Base-by-base conservation (phyloP, 2,888 invertebrate genomes). In the Alentia gelatinosa region DNA sequence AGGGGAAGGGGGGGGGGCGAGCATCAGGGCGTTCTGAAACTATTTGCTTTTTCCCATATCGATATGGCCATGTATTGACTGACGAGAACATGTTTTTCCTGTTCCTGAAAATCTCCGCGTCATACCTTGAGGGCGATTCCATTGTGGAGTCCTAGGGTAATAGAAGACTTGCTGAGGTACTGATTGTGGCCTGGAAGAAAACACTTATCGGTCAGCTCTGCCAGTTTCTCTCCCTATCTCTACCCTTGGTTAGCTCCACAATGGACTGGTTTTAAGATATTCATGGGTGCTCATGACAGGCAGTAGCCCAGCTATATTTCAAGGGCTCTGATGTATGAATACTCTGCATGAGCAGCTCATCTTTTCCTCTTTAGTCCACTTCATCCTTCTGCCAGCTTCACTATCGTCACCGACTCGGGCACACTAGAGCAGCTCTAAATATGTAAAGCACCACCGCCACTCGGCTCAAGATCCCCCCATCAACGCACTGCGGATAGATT, bases 21-120 rank as follows among this genome's bases (percentile, higher is more conserved):
- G n/a, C n/a, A n/a, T n/a, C n/a, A n/a, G 74, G 74, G 39, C 5
- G 37, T n/a, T 39, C 79, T 37, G 35, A 0, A 39, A 37, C 79
- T 79, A 39, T 35, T 35, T 79, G 39, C 79, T 35, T 79, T 79
- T 3, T 35, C 37, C 79, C 79, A 79, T 79, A 79, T 79, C 39
- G 79, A 79, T 37, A 79, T 79, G 37, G 26, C 35, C 15, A 74
- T 33, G 19, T 74, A 74, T 74, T 74, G 74, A 74, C 74, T 33
- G 26, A 30, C 26, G 30, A 74, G 30, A 74, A 74, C 26, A 19
- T 56, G 19, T 56, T 47, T 56, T 56, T 56, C 56, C 56, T 56
- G 12, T 12, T n/a, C 56, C 56, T 42, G 56, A n/a, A 56, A 56
- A 56, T 56, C 56, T 56, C 9, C 15, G 23, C 1, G 56, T 56